Evolutionary conservation across 1,140 invertebrate species (phyloP).

Genomic region (Harlomillsia oculata): DNA sequence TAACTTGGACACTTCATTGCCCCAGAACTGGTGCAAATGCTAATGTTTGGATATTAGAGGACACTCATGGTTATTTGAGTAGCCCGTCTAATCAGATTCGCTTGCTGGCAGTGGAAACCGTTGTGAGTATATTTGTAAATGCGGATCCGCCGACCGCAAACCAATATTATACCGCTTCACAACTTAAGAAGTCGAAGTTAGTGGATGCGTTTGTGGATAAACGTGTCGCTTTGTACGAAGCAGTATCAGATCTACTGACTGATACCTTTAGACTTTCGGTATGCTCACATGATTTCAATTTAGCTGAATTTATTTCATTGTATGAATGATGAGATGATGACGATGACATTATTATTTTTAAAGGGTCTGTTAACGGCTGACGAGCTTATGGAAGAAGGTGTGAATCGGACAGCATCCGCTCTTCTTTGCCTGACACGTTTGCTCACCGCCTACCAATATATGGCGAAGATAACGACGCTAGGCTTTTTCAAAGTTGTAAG

Average conservation of each 20-base stretch:
- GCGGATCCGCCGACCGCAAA: constrained; percentile 1
- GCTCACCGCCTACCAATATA: constrained; percentile 39
- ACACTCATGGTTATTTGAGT: constrained; percentile 2
- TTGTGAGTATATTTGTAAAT: constrained; percentile 8
- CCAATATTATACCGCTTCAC: background rate
- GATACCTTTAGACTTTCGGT: too few species aligned
- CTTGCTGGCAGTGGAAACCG: background rate
- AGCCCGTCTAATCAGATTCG: constrained; percentile 15
- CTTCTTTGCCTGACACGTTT: constrained; percentile 40
- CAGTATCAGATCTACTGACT: too few species aligned
- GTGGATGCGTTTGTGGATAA: too few species aligned
- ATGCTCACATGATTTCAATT: too few species aligned
- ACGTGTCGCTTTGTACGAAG: too few species aligned
- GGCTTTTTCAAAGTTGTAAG: constrained; percentile 39
- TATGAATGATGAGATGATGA: too few species aligned
- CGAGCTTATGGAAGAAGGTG: constrained; percentile 40
- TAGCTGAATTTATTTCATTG: too few species aligned
- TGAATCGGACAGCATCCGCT: constrained; percentile 39
- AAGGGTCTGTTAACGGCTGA: constrained; percentile 21
- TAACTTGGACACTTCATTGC: constrained; percentile 4
- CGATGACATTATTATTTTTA: too few species aligned
- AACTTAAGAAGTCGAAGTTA: too few species aligned
- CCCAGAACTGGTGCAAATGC: background rate
- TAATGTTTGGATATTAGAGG: constrained; percentile 17
- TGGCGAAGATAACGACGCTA: constrained; percentile 41